Evolutionary conservation across 2,888 invertebrate genomes (phyloP).

Genomic region (Carabus problematicus): DNA sequence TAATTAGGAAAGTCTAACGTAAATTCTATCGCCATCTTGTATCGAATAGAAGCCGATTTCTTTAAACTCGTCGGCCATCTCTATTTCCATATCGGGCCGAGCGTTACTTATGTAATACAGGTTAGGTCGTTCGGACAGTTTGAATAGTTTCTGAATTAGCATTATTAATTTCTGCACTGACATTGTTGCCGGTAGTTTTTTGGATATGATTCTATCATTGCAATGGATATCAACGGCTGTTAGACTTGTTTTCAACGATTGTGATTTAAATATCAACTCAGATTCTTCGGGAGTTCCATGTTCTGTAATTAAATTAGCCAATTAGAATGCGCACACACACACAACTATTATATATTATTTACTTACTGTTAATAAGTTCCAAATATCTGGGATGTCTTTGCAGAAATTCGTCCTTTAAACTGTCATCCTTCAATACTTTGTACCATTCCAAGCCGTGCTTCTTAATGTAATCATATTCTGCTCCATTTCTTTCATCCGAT

Average conservation of each 20-base stretch:
- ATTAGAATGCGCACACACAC: too few relatives aligned
- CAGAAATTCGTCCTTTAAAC: constrained; percentile 65
- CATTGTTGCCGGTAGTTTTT: constrained; percentile 80
- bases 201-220: constrained; percentile 63
- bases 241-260: constrained; percentile 73
- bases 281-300: constrained; percentile 84
- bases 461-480: constrained; percentile 92
- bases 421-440: constrained; percentile 61
- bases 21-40: constrained; percentile 81
- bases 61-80: constrained; percentile 82
- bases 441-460: constrained; percentile 79
- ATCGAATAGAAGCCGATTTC: constrained; percentile 84
- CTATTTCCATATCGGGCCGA: constrained; percentile 72
- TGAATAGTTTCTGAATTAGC: constrained; percentile 78
- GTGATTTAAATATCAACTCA: constrained; percentile 65
- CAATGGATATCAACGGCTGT: constrained; percentile 68
- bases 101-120: constrained; percentile 65
- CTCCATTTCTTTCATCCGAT: constrained; percentile 77
- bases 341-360: constrained; percentile 26
- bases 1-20: constrained; percentile 67
- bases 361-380: constrained; percentile 76
- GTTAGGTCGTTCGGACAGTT: constrained; percentile 59
- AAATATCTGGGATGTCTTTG: constrained; percentile 78
- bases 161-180: constrained; percentile 83
- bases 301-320: constrained; percentile 64